phyloP scores from a whole-genome alignment of 2,888 invertebrate genomes.

The Lithophane socia region DNA sequence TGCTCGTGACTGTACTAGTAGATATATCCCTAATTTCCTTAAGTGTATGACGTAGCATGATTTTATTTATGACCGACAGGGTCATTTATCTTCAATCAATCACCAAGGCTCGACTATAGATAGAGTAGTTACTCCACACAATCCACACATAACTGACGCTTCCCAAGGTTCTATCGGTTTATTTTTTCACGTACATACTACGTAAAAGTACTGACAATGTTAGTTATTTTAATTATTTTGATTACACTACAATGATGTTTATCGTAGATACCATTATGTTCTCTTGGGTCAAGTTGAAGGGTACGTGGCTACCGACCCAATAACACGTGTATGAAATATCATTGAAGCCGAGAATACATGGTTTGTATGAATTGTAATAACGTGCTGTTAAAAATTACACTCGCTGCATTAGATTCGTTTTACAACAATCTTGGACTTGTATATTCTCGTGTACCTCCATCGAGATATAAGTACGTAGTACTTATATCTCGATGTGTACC shows the following conservation, averaged over 20 bases:
- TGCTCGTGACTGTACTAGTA: too few species aligned
- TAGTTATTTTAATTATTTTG: slow-evolving; percentile 18
- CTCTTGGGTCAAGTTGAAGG: slow-evolving; percentile 47
- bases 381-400: background rate
- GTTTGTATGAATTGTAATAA: slow-evolving; percentile 12
- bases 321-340: slow-evolving; percentile 23
- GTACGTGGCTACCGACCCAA: slow-evolving; percentile 5
- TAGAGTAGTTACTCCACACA: slow-evolving; percentile 66
- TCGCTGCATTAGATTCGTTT: background rate
- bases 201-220: background rate
- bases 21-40: slow-evolving; percentile 37
- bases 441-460: too few species aligned
- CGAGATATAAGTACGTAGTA: too few species aligned
- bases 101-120: slow-evolving; percentile 52
- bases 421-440: background rate
- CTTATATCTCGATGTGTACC: too few species aligned
- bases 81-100: slow-evolving; percentile 80
- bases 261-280: slow-evolving; percentile 21
- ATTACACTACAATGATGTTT: slow-evolving; percentile 12
- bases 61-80: slow-evolving; percentile 64
- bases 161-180: slow-evolving; percentile 34
- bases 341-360: slow-evolving; percentile 11
- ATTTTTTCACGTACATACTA: slow-evolving; percentile 7
- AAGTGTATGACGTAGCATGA: slow-evolving; percentile 67
- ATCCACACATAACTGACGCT: too few species aligned